Evolutionary conservation across 2,797 vertebrate species (phyloP), one percentile per base, ranked within the genome.

Genomic region (Danio jaintianensis): DNA sequence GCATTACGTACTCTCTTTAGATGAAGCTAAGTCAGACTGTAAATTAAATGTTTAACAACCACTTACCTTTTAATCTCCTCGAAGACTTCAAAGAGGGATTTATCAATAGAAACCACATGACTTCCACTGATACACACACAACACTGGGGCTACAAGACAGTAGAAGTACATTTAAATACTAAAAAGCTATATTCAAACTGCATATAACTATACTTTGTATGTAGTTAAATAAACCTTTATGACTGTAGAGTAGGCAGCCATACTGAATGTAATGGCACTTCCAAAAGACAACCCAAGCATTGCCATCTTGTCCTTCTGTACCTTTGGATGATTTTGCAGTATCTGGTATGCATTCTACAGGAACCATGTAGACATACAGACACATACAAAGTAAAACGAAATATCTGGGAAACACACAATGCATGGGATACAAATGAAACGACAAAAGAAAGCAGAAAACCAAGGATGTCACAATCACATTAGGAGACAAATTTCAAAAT

Each of bases 281-380:
- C 94, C 93, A 0, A 94, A 69, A 11, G 85, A 94, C 2, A 94
- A 85, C 0, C 93, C 93, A 1, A 93, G 56, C 0, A 94, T 20
- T 13, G 88, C 93, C 4, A 94, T 40, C 29, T 64, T 81, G 82
- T 91, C 85, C 0, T 84, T 69, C 5, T 83, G 76, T 70, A 94
- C 91, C 62, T 73, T 84, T 50, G 93, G 92, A 84, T 94, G 92
- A 0, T 88, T 79, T 62, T 83, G 86, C 15, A 95, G 0, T 1
- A 93, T 61, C 29, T 84, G 74, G 67, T 92, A 93, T 0, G 92
- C 93, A 0, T 3, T 75, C 94, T 95, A 42, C 6, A 78, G 36
- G n/a, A 75, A 20, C 13, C 29, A 73, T n/a, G 79, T 16, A 71
- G 7, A 76, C n/a, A 62, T 4, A 69, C 11, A n/a, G n/a, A 70